Percentiles rank a stretch among this genome's conserved stretches.
phyloP scores from a whole-genome alignment of 2,888 invertebrate genomes.

The Euplexia lucipara region DNA sequence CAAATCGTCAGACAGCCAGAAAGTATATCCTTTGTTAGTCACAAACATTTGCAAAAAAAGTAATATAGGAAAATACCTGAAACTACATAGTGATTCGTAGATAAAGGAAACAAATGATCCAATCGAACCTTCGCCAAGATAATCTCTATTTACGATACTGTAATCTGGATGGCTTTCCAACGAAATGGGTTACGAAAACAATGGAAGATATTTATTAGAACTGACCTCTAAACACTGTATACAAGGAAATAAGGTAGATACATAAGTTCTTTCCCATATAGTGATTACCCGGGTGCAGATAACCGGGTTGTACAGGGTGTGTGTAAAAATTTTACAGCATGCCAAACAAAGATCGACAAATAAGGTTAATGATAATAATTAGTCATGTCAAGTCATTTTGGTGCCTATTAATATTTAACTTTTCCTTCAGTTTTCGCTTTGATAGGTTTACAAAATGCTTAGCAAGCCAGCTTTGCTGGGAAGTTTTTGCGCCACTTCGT shows the following conservation, averaged over 20 bases:
- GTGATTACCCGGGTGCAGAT: background rate
- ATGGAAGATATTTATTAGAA: slow-evolving; percentile 32
- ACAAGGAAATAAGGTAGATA: background rate
- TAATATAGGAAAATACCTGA: slow-evolving; percentile 1
- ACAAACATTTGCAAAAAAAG: background rate
- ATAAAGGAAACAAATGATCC: slow-evolving; percentile 37
- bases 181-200: slow-evolving; percentile 35
- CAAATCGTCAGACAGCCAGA: background rate
- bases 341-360: too few species aligned
- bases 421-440: background rate
- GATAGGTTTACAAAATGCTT: too few species aligned
- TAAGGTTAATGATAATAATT: background rate
- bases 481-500: too few species aligned
- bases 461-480: too few species aligned
- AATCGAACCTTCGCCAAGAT: slow-evolving; percentile 25
- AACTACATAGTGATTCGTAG: slow-evolving; percentile 22
- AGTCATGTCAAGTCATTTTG: background rate
- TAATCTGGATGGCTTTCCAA: slow-evolving; percentile 29
- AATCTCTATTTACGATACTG: slow-evolving; percentile 48
- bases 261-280: background rate
- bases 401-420: too few species aligned
- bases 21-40: background rate
- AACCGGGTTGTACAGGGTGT: background rate
- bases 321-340: background rate
- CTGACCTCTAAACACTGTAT: slow-evolving; percentile 10